Conservation (phyloP, 2,888 invertebrate species). For the Tuta absoluta region DNA sequence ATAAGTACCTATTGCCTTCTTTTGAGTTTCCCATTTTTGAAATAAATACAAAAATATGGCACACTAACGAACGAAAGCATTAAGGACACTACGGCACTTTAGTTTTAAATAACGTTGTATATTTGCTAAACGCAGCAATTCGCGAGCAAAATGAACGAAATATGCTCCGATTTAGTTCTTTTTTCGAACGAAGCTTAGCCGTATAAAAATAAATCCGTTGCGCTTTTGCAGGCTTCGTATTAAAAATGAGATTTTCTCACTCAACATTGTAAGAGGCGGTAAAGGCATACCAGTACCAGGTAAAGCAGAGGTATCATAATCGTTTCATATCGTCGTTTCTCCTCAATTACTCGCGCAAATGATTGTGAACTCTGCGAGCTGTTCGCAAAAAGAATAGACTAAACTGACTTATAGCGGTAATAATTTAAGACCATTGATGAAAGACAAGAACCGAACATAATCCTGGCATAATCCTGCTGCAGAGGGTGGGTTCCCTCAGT, state of each 20-base stretch:
- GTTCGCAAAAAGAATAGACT: constrained; percentile 54
- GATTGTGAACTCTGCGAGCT: constrained; percentile 56
- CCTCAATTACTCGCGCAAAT: constrained; percentile 64
- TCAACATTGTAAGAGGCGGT: constrained; percentile 39
- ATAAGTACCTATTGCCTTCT: not conserved
- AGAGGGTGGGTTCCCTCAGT: too few relatives aligned
- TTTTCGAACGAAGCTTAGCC: not conserved
- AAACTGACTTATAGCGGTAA: constrained; percentile 23
- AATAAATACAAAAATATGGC: not conserved
- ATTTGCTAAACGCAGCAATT: constrained; percentile 7
- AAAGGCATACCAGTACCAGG: constrained; percentile 26
- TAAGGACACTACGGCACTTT: constrained; percentile 36
- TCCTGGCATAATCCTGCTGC: not conserved
- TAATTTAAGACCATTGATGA: constrained; percentile 8
- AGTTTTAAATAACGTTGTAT: constrained; percentile 4
- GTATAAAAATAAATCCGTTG: constrained; percentile 24
- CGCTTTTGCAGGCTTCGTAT: not conserved
- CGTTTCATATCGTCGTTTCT: constrained; percentile 65
- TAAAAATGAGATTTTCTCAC: constrained; percentile 23
- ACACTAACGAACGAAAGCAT: constrained; percentile 41
- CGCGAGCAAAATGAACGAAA: constrained; percentile 8
- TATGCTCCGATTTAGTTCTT: constrained; percentile 2
- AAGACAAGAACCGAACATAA: not conserved
- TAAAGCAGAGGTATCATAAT: constrained; percentile 46
- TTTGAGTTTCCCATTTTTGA: not conserved